A percentile compares a stretch with the other conserved stretches of the same genome.
Conservation (phyloP, 2,888 invertebrate species). For the Drosophila infuscata region DNA sequence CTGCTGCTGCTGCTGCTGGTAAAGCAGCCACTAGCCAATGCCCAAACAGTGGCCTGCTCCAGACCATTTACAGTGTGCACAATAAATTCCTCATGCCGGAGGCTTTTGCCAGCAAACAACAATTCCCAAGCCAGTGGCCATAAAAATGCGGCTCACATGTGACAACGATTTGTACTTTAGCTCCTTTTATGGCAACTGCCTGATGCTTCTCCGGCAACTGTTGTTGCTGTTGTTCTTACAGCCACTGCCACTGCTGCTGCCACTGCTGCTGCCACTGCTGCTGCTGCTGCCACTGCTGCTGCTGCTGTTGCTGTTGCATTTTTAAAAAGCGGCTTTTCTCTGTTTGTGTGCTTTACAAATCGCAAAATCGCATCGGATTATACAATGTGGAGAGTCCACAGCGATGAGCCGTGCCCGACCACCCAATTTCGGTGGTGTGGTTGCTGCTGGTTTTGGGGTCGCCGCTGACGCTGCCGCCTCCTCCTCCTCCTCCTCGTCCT, state of each 20-base stretch:
- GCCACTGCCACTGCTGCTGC: constrained; percentile 5
- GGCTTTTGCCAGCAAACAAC: constrained; percentile 54
- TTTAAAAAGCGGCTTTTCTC: constrained; percentile 52
- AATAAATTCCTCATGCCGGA: constrained; percentile 73
- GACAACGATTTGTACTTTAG: constrained; percentile 85
- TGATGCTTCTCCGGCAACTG: constrained; percentile 17
- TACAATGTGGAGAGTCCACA: constrained; percentile 44
- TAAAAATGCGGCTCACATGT: constrained; percentile 85
- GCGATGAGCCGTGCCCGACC: constrained; percentile 14
- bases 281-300: constrained; percentile 29
- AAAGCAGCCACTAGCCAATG: constrained; percentile 32
- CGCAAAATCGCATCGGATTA: constrained; percentile 78
- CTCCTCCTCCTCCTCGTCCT: not conserved
- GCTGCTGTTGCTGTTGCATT: constrained; percentile 35
- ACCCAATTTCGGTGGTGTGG: constrained; percentile 35
- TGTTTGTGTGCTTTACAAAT: constrained; percentile 59
- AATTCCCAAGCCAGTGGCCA: constrained; percentile 83
- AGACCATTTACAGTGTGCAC: constrained; percentile 72
- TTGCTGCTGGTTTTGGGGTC: constrained; percentile 30
- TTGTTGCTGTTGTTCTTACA: constrained; percentile 13
- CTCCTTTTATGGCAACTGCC: constrained; percentile 82
- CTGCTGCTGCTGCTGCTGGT: constrained; percentile 2
- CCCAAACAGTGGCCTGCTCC: constrained; percentile 55
- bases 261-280: constrained; percentile 11
- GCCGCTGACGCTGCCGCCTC: not conserved